Conservation (phyloP, 2,113 vertebrate genomes). For the Dipodomys spectabilis region DNA sequence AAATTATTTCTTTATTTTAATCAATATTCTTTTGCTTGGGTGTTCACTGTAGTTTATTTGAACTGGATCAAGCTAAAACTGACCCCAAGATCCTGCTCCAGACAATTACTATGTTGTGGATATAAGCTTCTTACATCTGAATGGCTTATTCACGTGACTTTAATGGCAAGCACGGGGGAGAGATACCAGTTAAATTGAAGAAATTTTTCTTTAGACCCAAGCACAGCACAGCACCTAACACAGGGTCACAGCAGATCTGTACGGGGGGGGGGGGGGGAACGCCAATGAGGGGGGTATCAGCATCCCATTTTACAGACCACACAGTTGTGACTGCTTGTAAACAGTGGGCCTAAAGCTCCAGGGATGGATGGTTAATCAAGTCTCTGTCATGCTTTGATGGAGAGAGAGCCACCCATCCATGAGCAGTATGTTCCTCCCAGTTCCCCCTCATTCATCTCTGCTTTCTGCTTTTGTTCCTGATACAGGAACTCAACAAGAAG, state of each 20-base stretch:
- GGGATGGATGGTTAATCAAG: neutral
- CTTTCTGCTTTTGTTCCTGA: conserved; percentile 1
- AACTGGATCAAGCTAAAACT: neutral
- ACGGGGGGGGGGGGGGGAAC: neutral
- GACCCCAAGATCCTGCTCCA: neutral
- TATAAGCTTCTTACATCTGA: neutral
- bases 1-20: neutral
- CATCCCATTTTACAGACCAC: neutral
- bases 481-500: conserved; percentile 97
- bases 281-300: neutral
- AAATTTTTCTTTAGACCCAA: neutral
- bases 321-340: neutral
- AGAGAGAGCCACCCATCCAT: rapidly evolving
- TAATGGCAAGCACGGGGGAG: neutral
- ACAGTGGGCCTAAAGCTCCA: neutral
- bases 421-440: neutral
- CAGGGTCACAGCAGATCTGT: neutral
- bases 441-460: conserved; percentile 1
- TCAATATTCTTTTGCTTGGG: neutral
- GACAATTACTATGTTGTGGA: neutral
- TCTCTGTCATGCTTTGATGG: neutral
- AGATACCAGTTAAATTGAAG: neutral
- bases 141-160: neutral
- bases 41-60: conserved; percentile 26
- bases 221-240: neutral